Conservation (phyloP, 2,797 vertebrate species). For the Gymnodraco acuticeps region DNA sequence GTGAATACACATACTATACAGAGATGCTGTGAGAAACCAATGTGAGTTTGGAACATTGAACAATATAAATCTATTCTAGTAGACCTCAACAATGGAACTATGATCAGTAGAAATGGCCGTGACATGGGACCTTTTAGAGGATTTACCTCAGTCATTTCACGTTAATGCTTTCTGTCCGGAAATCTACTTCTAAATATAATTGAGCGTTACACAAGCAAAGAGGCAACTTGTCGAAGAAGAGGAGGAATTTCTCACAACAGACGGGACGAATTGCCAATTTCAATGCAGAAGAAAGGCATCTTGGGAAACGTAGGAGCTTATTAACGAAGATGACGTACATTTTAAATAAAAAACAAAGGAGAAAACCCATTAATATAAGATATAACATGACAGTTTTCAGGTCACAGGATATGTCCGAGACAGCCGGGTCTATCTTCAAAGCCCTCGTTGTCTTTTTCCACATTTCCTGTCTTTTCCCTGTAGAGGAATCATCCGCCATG, state of each 20-base stretch:
- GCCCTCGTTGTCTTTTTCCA: conserved; percentile 36
- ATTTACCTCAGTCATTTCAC: conserved; percentile 37
- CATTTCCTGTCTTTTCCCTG: conserved; percentile 68
- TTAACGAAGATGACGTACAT: too few species aligned
- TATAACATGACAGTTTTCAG: background rate
- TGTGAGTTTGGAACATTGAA: too few species aligned
- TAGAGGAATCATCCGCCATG: conserved; percentile 37
- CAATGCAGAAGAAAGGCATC: background rate
- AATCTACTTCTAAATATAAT: conserved; percentile 35
- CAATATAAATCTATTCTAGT: too few species aligned
- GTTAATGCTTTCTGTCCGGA: conserved; percentile 19
- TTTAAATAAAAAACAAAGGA: too few species aligned
- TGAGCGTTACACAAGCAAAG: conserved; percentile 50
- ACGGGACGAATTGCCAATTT: background rate
- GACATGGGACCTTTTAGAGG: conserved; percentile 43
- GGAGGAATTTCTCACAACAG: too few species aligned
- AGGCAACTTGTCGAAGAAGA: conserved; percentile 22
- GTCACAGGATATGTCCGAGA: conserved; percentile 16
- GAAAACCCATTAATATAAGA: background rate
- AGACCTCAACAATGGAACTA: too few species aligned
- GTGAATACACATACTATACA: too few species aligned
- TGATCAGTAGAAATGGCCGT: too few species aligned
- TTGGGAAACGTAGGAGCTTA: background rate
- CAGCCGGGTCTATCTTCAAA: conserved; percentile 40
- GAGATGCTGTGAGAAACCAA: too few species aligned